Evolutionary conservation across 2,797 vertebrate species (phyloP).

Genomic region (Oophaga sylvatica): DNA sequence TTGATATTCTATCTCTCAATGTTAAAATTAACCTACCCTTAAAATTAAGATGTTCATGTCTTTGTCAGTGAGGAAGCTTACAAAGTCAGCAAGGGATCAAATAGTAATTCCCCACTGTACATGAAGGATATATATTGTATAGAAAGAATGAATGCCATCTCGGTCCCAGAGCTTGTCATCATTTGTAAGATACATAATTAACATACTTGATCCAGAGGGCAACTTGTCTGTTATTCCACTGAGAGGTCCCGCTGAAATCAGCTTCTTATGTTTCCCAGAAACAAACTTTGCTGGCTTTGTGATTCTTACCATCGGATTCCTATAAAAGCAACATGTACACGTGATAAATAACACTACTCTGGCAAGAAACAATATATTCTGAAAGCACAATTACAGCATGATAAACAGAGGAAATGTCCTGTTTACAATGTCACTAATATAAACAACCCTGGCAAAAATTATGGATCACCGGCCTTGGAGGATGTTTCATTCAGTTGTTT

Average conservation of each 20-base stretch:
- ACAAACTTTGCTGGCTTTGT: conserved; percentile 86
- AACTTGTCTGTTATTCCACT: conserved; percentile 89
- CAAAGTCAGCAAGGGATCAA: too few relatives aligned
- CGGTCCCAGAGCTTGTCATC: neutral
- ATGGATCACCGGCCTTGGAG: too few relatives aligned
- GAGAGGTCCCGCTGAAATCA: conserved; percentile 86
- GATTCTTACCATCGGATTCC: conserved; percentile 83
- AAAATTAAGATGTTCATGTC: too few relatives aligned
- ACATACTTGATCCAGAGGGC: conserved; percentile 88
- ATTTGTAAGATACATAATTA: neutral
- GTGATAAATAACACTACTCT: neutral
- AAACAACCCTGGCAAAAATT: too few relatives aligned
- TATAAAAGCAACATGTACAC: conserved; percentile 64
- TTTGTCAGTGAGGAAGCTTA: too few relatives aligned
- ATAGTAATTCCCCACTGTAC: too few relatives aligned
- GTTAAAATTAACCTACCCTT: too few relatives aligned
- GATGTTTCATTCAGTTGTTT: too few relatives aligned
- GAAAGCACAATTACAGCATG: neutral
- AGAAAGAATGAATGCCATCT: neutral
- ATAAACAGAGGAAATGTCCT: too few relatives aligned
- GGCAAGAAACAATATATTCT: neutral
- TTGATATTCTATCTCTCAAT: too few relatives aligned
- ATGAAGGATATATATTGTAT: too few relatives aligned
- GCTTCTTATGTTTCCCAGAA: conserved; percentile 86
- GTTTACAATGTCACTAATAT: too few relatives aligned